Conservation (phyloP, 2,888 invertebrate genomes). For the Nasonovia ribisnigri region DNA sequence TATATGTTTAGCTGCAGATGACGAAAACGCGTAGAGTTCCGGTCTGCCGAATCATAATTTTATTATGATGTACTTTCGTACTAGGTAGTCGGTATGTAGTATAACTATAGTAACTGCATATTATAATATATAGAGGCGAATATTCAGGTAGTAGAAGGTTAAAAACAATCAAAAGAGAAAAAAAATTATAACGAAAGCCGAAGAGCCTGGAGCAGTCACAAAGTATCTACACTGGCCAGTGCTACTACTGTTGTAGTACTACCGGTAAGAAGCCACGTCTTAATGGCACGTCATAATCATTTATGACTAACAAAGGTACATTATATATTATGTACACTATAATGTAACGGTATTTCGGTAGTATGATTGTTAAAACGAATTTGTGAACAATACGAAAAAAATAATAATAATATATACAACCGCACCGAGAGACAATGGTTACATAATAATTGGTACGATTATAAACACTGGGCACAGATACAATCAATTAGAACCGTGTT, state of each 20-base stretch:
- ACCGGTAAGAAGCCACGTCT: constrained; percentile 42
- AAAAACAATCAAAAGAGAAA: constrained; percentile 49
- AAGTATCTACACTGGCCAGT: not conserved
- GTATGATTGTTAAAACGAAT: not conserved
- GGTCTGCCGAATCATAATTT: not conserved
- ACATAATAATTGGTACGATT: constrained; percentile 2
- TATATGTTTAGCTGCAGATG: not conserved
- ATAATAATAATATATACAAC: not conserved
- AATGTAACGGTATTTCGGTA: constrained; percentile 49
- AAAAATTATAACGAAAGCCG: constrained; percentile 26
- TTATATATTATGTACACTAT: too few relatives aligned
- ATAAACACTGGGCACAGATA: not conserved
- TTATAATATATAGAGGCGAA: not conserved
- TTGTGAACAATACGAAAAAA: not conserved
- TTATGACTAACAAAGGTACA: constrained; percentile 53
- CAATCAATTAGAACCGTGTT: not conserved
- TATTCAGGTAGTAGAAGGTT: not conserved
- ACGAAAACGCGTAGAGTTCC: constrained; percentile 4
- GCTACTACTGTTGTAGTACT: not conserved
- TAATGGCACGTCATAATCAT: constrained; percentile 60
- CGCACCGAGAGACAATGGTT: not conserved
- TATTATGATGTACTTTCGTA: not conserved
- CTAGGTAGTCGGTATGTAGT: not conserved
- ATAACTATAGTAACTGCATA: not conserved
- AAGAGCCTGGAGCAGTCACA: constrained; percentile 39